Conservation (phyloP, 1,140 invertebrate species). For the Harpegnathos saltator region DNA sequence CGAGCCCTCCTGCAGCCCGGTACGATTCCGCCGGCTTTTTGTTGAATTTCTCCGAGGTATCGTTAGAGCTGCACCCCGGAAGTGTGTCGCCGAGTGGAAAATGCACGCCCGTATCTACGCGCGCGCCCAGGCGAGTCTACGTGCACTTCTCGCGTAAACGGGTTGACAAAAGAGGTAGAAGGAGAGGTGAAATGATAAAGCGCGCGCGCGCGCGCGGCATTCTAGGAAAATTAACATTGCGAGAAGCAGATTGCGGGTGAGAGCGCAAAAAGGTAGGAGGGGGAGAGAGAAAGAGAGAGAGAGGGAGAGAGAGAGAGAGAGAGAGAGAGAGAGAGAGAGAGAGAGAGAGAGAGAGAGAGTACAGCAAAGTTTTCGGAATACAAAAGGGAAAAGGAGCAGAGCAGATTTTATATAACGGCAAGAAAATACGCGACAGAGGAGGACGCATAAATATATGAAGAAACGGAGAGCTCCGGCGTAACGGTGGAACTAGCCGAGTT, state of each 20-base stretch:
- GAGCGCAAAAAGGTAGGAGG: constrained; percentile 13
- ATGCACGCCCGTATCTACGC: constrained; percentile 1
- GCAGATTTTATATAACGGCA: background rate
- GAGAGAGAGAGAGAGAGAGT: constrained; percentile 5
- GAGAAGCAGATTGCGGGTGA: background rate
- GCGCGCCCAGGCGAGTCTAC: background rate
- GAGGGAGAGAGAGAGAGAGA: too few relatives aligned
- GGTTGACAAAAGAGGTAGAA: constrained; percentile 24
- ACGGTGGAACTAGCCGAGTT: too few relatives aligned
- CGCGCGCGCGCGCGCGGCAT: background rate
- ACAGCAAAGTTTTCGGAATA: background rate
- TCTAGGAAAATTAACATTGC: constrained; percentile 37
- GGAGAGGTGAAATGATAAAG: constrained; percentile 25
- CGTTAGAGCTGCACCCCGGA: constrained; percentile 62
- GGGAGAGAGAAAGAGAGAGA: constrained; percentile 21
- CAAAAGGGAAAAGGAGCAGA: background rate
- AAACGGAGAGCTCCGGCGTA: too few relatives aligned
- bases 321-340: too few relatives aligned
- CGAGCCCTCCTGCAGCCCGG: constrained; percentile 41
- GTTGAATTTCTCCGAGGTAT: constrained; percentile 71
- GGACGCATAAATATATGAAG: constrained; percentile 5
- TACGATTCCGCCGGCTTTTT: constrained; percentile 39
- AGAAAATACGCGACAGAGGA: background rate
- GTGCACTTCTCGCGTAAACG: constrained; percentile 28
- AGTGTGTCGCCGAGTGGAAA: constrained; percentile 50